Evolutionary conservation across 2,888 invertebrate species (phyloP), one percentile per base, ranked within the genome.

Genomic region (Capitulum mitella): DNA sequence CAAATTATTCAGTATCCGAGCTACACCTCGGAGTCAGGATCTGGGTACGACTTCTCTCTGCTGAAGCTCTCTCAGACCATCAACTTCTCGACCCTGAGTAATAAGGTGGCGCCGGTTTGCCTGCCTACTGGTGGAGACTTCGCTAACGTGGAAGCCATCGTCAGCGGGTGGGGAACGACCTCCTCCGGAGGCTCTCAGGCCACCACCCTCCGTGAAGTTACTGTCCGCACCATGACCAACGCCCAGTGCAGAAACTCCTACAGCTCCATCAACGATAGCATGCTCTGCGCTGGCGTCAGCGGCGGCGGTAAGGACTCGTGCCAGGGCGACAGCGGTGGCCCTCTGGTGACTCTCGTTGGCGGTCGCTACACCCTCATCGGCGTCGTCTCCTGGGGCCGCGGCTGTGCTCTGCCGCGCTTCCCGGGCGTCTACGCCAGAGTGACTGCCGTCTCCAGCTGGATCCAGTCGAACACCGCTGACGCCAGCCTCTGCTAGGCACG

Each of bases 111-210:
- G 64, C 64, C 64, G 16, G 64, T 34, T 12, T 64, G 64, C 37
- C 64, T 64, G 34, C 64, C 64, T 22, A 19, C 64, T 3, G 34
- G 37, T 34, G 64, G 37, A 14, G 37, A 10, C 19, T 64, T 64
- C 14, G 64, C 19, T 22, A n/a, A 22, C 64, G 64, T 64, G 32
- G 64, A 64, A 3, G 64, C 64, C 34, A 22, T 34, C 32, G 64
- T 64, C 37, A 64, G 34, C 64, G 64, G 64, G 14, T 64, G 64
- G 64, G 64, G 64, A 32, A 64, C 64, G 12, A 64, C 64, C n/a
- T 64, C 64, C 34, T 32, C 64, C 16, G 64, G 64, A 3, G 64
- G 64, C n/a, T 12, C 64, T 32, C 64, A 64, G 64, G n/a, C 64
- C n/a, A n/a, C n/a, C 34, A 22, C 34, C 32, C 64, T 64, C 34